A percentile compares a stretch with the other conserved stretches of the same genome.
phyloP scores from a whole-genome alignment of 2,113 vertebrate genomes.

The Anseranas semipalmata region DNA sequence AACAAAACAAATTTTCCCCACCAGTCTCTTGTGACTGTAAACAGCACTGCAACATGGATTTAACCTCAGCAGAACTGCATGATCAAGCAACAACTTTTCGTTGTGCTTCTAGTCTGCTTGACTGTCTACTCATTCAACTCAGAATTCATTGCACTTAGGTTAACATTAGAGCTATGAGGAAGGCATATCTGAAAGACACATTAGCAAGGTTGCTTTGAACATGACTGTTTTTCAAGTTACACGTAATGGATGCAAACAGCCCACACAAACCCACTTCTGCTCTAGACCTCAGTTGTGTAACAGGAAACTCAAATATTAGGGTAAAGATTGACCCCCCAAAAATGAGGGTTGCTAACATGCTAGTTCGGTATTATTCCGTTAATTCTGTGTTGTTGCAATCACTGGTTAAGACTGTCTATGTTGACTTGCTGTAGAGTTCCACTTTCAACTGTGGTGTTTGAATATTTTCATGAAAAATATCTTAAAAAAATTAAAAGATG shows the following conservation, averaged over 20 bases:
- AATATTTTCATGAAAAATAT: not conserved
- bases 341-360: not conserved
- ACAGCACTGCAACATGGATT: not conserved
- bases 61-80: not conserved
- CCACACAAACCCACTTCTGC: not conserved
- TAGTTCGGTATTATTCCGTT: not conserved
- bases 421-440: not conserved
- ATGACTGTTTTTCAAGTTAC: not conserved
- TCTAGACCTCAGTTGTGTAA: not conserved
- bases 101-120: not conserved
- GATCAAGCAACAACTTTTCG: not conserved
- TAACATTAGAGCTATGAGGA: not conserved
- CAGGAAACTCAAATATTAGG: not conserved
- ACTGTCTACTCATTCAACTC: not conserved
- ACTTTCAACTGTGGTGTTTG: not conserved
- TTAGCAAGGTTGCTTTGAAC: not conserved
- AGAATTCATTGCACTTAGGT: not conserved
- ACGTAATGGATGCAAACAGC: not conserved
- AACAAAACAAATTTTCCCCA: conserved; percentile 10
- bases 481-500: not conserved
- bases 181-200: too few relatives aligned
- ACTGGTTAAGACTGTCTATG: not conserved
- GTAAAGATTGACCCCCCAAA: not conserved
- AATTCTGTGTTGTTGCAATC: not conserved
- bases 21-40: not conserved